Conservation (phyloP, 2,888 invertebrate genomes). For the Acanthosoma haemorrhoidale region DNA sequence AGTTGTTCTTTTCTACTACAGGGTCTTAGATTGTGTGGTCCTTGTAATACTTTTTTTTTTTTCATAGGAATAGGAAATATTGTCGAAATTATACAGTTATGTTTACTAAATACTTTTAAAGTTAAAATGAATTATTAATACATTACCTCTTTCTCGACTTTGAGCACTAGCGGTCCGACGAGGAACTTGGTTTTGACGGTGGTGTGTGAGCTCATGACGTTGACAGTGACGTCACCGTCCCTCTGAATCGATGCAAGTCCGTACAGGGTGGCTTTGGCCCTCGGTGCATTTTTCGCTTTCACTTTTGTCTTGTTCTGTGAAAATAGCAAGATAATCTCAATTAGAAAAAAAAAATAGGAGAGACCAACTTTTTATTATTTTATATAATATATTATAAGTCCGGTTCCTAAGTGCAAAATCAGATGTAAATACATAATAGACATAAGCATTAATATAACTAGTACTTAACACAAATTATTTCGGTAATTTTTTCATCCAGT, state of each 20-base stretch:
- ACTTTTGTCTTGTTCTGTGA: background rate
- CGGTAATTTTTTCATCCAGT: no score
- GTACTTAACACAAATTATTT: no score
- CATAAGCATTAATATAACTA: no score
- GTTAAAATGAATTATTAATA: no score
- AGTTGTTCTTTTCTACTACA: no score
- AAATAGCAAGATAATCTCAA: background rate
- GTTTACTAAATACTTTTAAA: no score
- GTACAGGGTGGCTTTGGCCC: constrained; percentile 72
- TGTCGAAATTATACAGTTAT: no score
- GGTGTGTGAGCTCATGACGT: constrained; percentile 71
- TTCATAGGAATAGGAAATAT: no score
- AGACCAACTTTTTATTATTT: background rate
- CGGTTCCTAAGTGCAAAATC: no score
- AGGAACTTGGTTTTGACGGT: constrained; percentile 77
- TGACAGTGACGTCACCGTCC: constrained; percentile 73
- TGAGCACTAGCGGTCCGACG: constrained; percentile 70
- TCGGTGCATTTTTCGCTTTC: constrained; percentile 41
- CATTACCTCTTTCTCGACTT: constrained; percentile 68
- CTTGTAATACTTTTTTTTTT: no score
- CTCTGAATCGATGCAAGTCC: constrained; percentile 73
- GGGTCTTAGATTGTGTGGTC: no score
- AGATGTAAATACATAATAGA: no score
- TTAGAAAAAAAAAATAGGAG: background rate
- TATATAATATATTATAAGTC: background rate